These are phyloP conservation scores for Euschistus heros DNA, from an alignment of 1,140 invertebrate genomes.

Conservation along the genomic window DNA sequence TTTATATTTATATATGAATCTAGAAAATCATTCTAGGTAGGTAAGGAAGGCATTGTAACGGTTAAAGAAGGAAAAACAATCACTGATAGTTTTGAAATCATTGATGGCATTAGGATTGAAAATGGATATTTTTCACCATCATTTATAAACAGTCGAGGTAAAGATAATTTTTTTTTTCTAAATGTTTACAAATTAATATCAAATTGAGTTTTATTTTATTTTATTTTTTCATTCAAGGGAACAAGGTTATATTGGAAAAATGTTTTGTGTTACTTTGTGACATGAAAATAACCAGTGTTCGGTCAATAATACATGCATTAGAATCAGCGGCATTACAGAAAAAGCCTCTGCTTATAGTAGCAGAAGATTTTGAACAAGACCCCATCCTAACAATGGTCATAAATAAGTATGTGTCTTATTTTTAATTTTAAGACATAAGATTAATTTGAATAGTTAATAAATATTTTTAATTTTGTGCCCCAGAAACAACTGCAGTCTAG, in stretches of 20 bases:
- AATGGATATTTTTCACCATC: constrained; percentile 68
- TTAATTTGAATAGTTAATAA: too few relatives aligned
- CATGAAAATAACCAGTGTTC: constrained; percentile 48
- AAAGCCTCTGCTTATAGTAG: constrained; percentile 56
- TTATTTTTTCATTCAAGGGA: not conserved
- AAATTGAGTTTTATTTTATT: not conserved
- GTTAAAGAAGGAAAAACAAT: constrained; percentile 68
- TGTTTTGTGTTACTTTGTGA: constrained; percentile 25
- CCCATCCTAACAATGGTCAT: constrained; percentile 37
- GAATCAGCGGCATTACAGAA: constrained; percentile 52
- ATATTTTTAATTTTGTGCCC: too few relatives aligned
- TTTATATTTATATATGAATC: too few relatives aligned
- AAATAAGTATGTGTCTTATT: not conserved
- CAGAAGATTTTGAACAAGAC: constrained; percentile 66
- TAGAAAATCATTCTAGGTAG: constrained; percentile 39
- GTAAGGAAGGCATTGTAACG: constrained; percentile 61
- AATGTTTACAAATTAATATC: not conserved
- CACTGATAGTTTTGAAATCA: constrained; percentile 57
- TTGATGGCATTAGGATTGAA: constrained; percentile 68
- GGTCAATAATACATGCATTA: constrained; percentile 55
- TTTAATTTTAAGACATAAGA: too few relatives aligned
- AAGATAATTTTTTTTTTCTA: not conserved
- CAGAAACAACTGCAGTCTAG: too few relatives aligned
- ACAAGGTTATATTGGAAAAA: constrained; percentile 15
- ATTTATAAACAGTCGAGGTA: constrained; percentile 49